Base-by-base conservation (phyloP, 1,140 invertebrate genomes). In the Cotesia chilonis region DNA sequence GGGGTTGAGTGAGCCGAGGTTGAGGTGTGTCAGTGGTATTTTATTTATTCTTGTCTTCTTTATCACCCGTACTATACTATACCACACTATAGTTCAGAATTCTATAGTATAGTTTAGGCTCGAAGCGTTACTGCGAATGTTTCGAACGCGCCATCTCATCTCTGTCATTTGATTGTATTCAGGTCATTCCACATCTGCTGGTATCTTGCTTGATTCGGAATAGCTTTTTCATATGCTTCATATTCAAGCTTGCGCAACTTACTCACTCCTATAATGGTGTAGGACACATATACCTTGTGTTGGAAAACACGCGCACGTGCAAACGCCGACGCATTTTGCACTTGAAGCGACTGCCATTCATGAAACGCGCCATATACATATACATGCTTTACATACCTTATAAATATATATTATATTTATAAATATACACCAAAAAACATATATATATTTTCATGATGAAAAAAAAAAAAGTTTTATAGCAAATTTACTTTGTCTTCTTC, bases 71-170 rank as follows among this genome's bases (percentile, higher is more conserved):
- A 28, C 1, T 28, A 28, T 28, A 28, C 1, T 28, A 28, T 28
- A 28, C 17, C 17, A 28, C 2, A 28, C 28, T 28, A 28, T 28
- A 28, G 1, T 28, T 3, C 28, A 28, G 28, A 28, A 28, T 28
- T 28, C 1, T 28, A 28, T 28, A 28, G 28, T 28, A 28, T 28
- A 47, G 41, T 6, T 9, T 6, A 47, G 41, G 41, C 10, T 47
- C 6, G 41, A 47, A 47, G 41, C 47, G 72, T 70, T 55, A 47
- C 63, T 14, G 51, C 54, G 65, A 37, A 9, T 71, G 37, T 55
- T 36, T 68, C 54, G 72, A 75, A 28, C 67, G 73, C 73, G 74
- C 76, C 41, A 20, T 59, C 7, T 59, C 17, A 17, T 28, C 57
- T 28, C 20, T 17, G 57, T 28, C 64, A 74, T 51, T 71, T 67